phyloP scores from a whole-genome alignment of 2,797 vertebrate genomes.

The Crenichthys baileyi region DNA sequence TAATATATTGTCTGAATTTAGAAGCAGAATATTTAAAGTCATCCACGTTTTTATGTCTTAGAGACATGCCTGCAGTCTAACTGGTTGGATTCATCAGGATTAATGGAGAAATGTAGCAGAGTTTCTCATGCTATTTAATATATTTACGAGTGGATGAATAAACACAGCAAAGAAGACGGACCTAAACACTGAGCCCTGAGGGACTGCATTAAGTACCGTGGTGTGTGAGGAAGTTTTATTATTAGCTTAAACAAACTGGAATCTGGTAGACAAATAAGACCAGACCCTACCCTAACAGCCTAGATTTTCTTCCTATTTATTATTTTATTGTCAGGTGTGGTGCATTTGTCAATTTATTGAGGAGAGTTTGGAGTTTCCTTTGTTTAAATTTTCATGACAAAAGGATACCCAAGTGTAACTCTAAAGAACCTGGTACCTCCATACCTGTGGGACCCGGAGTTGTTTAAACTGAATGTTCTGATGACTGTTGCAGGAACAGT shows the following conservation, averaged over 20 bases:
- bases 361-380: not conserved
- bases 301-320: not conserved
- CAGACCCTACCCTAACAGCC: not conserved
- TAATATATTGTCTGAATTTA: no score
- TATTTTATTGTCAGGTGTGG: not conserved
- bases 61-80: not conserved
- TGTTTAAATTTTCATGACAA: not conserved
- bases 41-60: not conserved
- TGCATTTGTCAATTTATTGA: not conserved
- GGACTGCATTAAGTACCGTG: not conserved
- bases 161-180: not conserved
- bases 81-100: not conserved
- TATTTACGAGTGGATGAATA: not conserved
- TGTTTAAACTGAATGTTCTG: not conserved
- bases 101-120: not conserved
- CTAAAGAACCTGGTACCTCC: not conserved
- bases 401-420: not conserved
- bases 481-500: conserved; percentile 11
- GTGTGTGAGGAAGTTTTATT: not conserved
- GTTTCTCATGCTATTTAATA: not conserved
- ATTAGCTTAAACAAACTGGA: not conserved
- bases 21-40: not conserved
- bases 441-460: not conserved
- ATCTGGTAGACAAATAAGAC: not conserved
- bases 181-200: not conserved